Evolutionary conservation across 2,888 invertebrate species (phyloP).

Genomic region (Polyommatus icarus): DNA sequence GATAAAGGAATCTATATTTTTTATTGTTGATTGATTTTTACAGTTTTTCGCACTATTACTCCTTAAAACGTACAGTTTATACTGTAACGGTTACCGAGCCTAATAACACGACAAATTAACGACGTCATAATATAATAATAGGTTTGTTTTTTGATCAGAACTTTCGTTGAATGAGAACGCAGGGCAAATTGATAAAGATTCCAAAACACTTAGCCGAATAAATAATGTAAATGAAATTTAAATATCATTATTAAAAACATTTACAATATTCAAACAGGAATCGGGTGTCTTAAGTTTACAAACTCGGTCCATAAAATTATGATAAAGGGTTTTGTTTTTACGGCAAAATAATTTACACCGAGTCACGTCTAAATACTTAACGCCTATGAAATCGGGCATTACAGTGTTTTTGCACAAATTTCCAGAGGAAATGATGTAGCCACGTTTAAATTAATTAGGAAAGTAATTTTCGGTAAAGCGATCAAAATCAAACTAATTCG

Average conservation of each 20-base stretch:
- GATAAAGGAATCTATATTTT: background rate
- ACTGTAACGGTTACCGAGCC: background rate
- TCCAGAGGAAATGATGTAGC: conserved; percentile 42
- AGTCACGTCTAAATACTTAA: conserved; percentile 61
- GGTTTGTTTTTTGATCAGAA: background rate
- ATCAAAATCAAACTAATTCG: conserved; percentile 64
- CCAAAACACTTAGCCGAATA: conserved; percentile 31
- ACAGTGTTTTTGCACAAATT: conserved; percentile 45
- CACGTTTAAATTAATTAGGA: conserved; percentile 45
- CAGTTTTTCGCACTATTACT: background rate
- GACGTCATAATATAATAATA: background rate
- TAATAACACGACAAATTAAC: background rate
- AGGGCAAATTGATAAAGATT: conserved; percentile 22
- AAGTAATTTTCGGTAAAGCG: conserved; percentile 60
- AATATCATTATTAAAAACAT: conserved; percentile 58
- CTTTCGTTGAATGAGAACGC: background rate
- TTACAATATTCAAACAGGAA: conserved; percentile 61
- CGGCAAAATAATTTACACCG: conserved; percentile 63
- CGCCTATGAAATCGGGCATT: conserved; percentile 53
- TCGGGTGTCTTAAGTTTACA: conserved; percentile 62
- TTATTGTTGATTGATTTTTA: background rate
- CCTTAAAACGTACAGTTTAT: background rate
- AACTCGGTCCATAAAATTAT: conserved; percentile 71
- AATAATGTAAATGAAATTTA: conserved; percentile 40
- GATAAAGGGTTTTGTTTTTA: conserved; percentile 73